Evolutionary conservation across 2,797 vertebrate genomes (phyloP), one percentile per base, ranked within the genome.

Genomic region (Rhabdophis nuchalis): DNA sequence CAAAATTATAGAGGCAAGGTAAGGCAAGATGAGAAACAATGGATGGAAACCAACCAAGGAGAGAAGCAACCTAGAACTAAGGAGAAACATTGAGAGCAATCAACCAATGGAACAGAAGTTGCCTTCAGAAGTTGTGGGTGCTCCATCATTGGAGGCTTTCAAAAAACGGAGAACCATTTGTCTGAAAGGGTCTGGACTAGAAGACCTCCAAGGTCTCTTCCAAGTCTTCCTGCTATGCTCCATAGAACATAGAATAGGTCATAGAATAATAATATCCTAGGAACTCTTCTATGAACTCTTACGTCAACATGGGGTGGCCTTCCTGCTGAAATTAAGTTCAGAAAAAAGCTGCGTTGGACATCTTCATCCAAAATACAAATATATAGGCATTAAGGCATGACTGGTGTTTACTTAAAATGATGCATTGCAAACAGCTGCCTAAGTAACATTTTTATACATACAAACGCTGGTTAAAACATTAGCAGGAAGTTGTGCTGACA

Each of bases 401-500:
- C 20, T 89, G 57, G 32, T 20, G 61, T 93, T 91, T 87, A 46
- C 8, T 88, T 87, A 68, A 25, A 68, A 54, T 86, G 56, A 61
- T 54, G 91, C 89, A 77, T 50, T 91, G 13, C 85, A 85, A 93
- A 29, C 3, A n/a, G 36, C 14, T 93, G 14, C 88, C 95, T 92
- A 90, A 92, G 86, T 88, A 52, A 90, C 29, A 36, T 87, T 87
- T 36, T 89, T 53, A 14, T 7, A 25, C 16, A 91, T 12, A 57
- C 53, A 8, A 8, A 0, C 8, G 1, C 14, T 93, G 68, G n/a
- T 89, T 93, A 92, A 92, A 92, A 91, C 87, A 77, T 32, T 90
- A 90, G 89, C 53, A 90, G 72, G 68, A 95, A 95, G 91, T 94
- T 60, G 29, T 68, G 9, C 54, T 93, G 94, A 93, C n/a, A 92